Base-by-base conservation (phyloP, 2,113 vertebrate genomes). In the Cacatua alba region DNA sequence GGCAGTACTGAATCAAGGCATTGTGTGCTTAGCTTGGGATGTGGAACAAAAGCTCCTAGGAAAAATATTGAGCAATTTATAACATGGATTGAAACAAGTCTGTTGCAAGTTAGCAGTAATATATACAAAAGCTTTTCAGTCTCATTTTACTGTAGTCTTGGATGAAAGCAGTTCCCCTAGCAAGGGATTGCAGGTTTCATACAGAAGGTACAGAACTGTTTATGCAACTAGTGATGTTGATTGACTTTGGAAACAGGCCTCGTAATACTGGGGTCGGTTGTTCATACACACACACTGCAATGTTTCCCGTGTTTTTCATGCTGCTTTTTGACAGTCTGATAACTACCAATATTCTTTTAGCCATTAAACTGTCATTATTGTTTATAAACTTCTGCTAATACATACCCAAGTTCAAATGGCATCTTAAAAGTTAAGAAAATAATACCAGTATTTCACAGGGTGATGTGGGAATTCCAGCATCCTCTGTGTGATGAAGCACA, bases 281-380 rank as follows among this genome's bases (percentile, higher is more conserved):
- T 52, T 86, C 0, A 0, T 70, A 15, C 9, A 13, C 33, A 11
- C 6, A 14, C 0, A 0, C 4, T 33, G 10, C 6, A 18, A 0
- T 15, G 18, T 64, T 90, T 39, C 33, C 21, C 48, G 7, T 78
- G 46, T 4, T n/a, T 57, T 90, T 83, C 6, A 1, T 53, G 41
- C 37, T 67, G 26, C 31, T 74, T 71, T 86, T 51, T 52, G 33
- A 7, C 21, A 31, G 10, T 39, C 53, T 62, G 20, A 6, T 70
- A 79, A 68, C 53, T 65, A n/a, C 9, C 17, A 21, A 1, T 53
- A 7, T n/a, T 57, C 28, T 43, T 88, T 79, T 59, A 57, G 49
- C 65, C 13, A 59, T 35, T 59, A 35, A 59, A 59, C 57, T 24
- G 21, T 35, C 57, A 35, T 59, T 35, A 35, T 35, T 59, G 57